Evolutionary conservation across 2,113 vertebrate genomes (phyloP).

Genomic region (Odobenus rosmarus): DNA sequence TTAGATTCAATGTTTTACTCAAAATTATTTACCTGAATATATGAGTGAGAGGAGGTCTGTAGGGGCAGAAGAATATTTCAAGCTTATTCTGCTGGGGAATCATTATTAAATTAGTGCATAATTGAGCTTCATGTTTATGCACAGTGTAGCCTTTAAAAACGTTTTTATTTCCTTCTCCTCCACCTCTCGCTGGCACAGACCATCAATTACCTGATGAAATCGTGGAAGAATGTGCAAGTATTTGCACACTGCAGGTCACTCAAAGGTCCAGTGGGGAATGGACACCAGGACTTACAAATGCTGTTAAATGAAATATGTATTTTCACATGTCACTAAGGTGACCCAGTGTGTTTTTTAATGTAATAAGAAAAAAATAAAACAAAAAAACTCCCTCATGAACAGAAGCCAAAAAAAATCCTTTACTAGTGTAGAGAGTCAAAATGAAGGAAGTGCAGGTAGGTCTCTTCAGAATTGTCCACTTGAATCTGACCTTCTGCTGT

Average conservation of each 20-base stretch:
- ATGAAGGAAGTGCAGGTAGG: neutral
- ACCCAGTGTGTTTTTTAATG: neutral
- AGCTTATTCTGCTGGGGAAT: neutral
- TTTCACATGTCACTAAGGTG: neutral
- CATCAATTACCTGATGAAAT: neutral
- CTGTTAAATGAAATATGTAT: neutral
- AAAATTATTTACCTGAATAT: conserved; percentile 26
- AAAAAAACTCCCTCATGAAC: neutral
- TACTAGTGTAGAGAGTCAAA: neutral
- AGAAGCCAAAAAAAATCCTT: neutral
- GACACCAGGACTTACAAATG: neutral
- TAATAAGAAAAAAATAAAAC: neutral
- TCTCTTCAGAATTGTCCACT: neutral
- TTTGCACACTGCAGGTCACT: neutral
- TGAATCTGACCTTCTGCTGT: neutral
- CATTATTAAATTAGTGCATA: neutral
- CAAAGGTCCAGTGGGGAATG: neutral
- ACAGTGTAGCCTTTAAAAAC: neutral
- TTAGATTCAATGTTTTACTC: neutral
- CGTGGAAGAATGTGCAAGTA: neutral
- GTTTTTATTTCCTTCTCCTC: neutral
- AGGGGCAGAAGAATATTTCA: neutral
- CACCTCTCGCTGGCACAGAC: neutral
- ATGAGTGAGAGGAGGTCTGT: neutral
- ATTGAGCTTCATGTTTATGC: neutral